These are phyloP conservation scores for Epinotia demarniana DNA, from an alignment of 2,888 invertebrate species.

Conservation along the genomic window DNA sequence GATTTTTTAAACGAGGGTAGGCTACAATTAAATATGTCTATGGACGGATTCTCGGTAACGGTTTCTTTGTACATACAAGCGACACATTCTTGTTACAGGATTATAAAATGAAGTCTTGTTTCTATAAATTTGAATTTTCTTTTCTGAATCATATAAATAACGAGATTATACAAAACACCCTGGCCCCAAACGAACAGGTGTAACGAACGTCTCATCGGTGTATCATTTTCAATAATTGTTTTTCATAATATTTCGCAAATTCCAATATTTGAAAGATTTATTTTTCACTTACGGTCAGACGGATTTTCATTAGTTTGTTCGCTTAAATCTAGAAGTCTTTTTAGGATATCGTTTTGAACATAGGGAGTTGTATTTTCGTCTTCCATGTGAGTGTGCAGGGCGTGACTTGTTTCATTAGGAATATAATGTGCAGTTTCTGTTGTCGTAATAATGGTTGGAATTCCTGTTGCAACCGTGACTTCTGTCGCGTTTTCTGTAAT, in stretches of 20 bases:
- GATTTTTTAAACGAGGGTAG: too few species aligned
- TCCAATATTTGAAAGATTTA: neutral
- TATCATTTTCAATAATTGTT: too few species aligned
- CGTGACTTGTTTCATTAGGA: neutral
- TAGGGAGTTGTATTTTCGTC: neutral
- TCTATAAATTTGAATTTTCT: too few species aligned
- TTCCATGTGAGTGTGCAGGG: neutral
- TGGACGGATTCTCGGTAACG: too few species aligned
- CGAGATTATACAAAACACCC: too few species aligned
- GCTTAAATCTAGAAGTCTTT: constrained; percentile 34
- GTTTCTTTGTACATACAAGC: too few species aligned
- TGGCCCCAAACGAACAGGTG: too few species aligned
- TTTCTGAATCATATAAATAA: too few species aligned
- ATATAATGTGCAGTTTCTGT: neutral
- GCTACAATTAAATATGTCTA: too few species aligned
- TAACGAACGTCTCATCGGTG: too few species aligned
- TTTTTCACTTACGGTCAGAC: constrained; percentile 69
- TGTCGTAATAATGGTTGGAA: neutral
- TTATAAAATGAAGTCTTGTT: too few species aligned
- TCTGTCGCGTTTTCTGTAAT: constrained; percentile 28
- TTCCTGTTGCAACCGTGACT: constrained; percentile 6
- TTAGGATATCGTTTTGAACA: constrained; percentile 27
- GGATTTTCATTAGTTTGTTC: constrained; percentile 62
- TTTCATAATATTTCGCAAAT: neutral
- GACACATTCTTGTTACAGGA: too few species aligned